These are phyloP conservation scores for Lophotis ruficrista DNA, from an alignment of 2,113 vertebrate species.

Conservation along the genomic window DNA sequence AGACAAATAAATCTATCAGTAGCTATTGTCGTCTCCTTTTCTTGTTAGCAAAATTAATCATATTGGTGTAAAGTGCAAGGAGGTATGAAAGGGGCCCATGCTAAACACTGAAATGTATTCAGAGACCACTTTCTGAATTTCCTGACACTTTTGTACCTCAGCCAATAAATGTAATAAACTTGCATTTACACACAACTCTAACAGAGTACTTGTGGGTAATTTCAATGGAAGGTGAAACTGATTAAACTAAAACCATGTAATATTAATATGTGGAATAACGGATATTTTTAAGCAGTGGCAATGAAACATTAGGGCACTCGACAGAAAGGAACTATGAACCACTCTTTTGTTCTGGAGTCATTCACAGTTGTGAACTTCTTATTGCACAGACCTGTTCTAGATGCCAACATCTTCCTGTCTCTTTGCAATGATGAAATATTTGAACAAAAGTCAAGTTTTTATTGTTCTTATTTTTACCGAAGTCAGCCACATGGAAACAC, in stretches of 20 bases:
- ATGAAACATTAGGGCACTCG: neutral
- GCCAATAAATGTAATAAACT: neutral
- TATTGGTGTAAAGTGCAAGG: neutral
- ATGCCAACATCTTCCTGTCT: neutral
- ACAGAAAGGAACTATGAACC: neutral
- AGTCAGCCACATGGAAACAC: neutral
- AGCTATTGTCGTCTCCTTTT: slow-evolving; percentile 35
- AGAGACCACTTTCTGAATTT: neutral
- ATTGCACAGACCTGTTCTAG: neutral
- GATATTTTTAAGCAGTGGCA: neutral
- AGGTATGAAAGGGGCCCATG: neutral
- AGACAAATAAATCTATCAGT: slow-evolving; percentile 46
- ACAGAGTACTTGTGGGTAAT: neutral
- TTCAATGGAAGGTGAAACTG: neutral
- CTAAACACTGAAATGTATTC: neutral
- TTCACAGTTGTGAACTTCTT: neutral
- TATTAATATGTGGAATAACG: neutral
- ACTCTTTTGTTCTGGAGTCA: neutral
- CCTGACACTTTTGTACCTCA: neutral
- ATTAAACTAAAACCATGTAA: neutral
- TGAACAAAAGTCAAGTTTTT: neutral
- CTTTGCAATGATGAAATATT: neutral
- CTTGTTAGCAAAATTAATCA: slow-evolving; percentile 48
- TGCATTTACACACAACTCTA: neutral
- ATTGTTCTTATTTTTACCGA: neutral